Conservation (phyloP, 1,140 invertebrate species). For the Psix sp. region DNA sequence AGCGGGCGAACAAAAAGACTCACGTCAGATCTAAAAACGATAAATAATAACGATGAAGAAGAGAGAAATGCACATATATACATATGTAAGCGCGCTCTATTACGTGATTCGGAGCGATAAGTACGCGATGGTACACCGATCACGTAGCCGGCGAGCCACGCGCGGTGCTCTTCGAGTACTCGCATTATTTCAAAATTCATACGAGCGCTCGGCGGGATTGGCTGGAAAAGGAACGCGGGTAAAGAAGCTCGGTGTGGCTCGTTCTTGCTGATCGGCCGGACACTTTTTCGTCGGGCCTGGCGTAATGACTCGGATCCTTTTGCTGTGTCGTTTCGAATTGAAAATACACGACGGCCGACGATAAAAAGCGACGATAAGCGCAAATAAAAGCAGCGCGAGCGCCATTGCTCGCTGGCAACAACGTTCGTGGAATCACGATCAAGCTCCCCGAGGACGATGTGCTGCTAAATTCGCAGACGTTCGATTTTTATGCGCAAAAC, state of each 20-base stretch:
- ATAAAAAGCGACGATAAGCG: conserved; percentile 56
- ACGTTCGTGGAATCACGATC: conserved; percentile 50
- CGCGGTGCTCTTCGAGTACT: conserved; percentile 51
- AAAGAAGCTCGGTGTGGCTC: conserved; percentile 37
- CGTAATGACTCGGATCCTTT: conserved; percentile 58
- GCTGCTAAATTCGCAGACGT: conserved; percentile 41
- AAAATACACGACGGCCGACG: conserved; percentile 53
- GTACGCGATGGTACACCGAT: conserved; percentile 48
- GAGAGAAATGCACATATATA: conserved; percentile 19
- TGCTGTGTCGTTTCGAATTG: conserved; percentile 50
- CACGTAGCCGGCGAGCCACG: conserved; percentile 62
- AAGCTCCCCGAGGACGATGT: conserved; percentile 16
- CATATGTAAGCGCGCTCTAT: conserved; percentile 37
- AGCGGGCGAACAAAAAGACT: conserved; percentile 10
- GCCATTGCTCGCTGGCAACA: too few relatives aligned
- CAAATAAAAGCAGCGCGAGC: conserved; percentile 42
- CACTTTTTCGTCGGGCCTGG: conserved; percentile 52
- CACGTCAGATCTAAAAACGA: conserved; percentile 26
- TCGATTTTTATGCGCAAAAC: conserved; percentile 47
- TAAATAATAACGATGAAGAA: conserved; percentile 33
- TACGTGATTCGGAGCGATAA: conserved; percentile 51
- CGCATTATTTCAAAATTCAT: conserved; percentile 66
- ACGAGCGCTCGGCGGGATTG: conserved; percentile 41
- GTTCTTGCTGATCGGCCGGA: conserved; percentile 51
- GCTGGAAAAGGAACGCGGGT: conserved; percentile 29